These are phyloP conservation scores for Vandiemenella viatica DNA, from an alignment of 2,888 invertebrate species.

Conservation along the genomic window DNA sequence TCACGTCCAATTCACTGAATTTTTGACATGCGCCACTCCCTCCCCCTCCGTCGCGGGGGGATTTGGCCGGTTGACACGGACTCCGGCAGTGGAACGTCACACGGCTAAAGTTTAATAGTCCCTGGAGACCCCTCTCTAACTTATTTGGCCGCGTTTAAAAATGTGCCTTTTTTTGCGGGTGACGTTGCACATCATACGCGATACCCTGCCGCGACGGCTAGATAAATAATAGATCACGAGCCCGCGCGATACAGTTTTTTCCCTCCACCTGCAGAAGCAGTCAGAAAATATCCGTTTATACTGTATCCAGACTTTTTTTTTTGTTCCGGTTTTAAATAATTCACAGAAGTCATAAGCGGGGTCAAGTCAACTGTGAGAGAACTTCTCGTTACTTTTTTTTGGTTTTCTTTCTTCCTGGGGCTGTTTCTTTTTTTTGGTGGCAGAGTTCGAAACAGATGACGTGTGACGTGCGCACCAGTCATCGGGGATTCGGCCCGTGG, in stretches of 20 bases:
- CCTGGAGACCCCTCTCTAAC: not conserved
- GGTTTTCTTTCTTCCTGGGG: not conserved
- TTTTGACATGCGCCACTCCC: constrained; percentile 8
- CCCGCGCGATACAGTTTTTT: not conserved
- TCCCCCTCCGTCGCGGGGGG: not conserved
- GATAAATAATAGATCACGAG: not conserved
- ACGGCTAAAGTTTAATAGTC: constrained; percentile 1
- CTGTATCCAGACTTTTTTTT: no score
- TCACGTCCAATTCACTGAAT: constrained; percentile 8
- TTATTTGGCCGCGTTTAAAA: constrained; percentile 2
- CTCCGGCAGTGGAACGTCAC: not conserved
- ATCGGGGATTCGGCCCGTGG: not conserved
- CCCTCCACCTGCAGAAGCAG: not conserved
- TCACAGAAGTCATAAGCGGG: constrained; percentile 1
- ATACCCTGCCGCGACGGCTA: not conserved
- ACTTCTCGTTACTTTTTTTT: not conserved
- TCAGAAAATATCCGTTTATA: not conserved
- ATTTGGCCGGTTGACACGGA: constrained; percentile 2
- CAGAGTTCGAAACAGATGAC: not conserved
- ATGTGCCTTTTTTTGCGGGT: constrained; percentile 2
- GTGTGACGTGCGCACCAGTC: constrained; percentile 1
- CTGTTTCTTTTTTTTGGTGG: not conserved
- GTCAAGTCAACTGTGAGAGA: not conserved
- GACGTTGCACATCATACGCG: constrained; percentile 8
- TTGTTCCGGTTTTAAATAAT: constrained; percentile 1